These are phyloP conservation scores for Solenopsis invicta DNA, from an alignment of 1,140 invertebrate genomes.

Conservation along the genomic window DNA sequence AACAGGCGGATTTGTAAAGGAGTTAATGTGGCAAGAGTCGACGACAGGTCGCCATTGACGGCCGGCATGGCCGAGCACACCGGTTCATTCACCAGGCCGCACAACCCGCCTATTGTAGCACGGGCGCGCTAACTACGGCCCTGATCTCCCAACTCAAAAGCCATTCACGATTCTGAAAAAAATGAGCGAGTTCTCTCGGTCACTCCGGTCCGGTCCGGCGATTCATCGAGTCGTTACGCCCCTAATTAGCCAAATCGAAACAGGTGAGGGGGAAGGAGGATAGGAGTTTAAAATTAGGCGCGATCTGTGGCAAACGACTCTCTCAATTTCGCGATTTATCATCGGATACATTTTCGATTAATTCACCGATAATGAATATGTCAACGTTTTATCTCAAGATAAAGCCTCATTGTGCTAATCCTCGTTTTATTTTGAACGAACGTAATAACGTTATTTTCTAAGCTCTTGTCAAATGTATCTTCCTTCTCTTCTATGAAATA, in stretches of 20 bases:
- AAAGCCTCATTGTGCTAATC: background rate
- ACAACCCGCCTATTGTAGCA: conserved; percentile 80
- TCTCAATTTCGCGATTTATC: conserved; percentile 15
- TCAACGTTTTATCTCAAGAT: background rate
- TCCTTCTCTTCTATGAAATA: background rate
- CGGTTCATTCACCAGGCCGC: conserved; percentile 79
- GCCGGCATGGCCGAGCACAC: conserved; percentile 74
- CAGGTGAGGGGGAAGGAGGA: too few relatives aligned
- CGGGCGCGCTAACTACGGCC: conserved; percentile 22
- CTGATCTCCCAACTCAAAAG: conserved; percentile 43
- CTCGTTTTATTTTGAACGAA: background rate
- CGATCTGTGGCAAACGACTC: conserved; percentile 18
- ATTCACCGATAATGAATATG: background rate
- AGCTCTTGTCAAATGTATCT: too few relatives aligned
- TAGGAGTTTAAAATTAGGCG: conserved; percentile 1
- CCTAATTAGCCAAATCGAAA: conserved; percentile 48
- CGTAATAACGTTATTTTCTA: background rate
- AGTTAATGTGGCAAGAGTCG: conserved; percentile 82
- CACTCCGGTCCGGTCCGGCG: conserved; percentile 39
- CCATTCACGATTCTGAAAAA: conserved; percentile 57
- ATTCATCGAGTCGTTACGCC: conserved; percentile 29
- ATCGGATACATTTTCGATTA: background rate
- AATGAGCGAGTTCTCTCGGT: conserved; percentile 60
- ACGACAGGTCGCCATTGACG: conserved; percentile 83
- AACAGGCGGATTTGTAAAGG: conserved; percentile 79